These are phyloP conservation scores for Halichondria panicea DNA, from an alignment of 37 sponge, comb jelly and placozoan species.

Conservation along the genomic window DNA sequence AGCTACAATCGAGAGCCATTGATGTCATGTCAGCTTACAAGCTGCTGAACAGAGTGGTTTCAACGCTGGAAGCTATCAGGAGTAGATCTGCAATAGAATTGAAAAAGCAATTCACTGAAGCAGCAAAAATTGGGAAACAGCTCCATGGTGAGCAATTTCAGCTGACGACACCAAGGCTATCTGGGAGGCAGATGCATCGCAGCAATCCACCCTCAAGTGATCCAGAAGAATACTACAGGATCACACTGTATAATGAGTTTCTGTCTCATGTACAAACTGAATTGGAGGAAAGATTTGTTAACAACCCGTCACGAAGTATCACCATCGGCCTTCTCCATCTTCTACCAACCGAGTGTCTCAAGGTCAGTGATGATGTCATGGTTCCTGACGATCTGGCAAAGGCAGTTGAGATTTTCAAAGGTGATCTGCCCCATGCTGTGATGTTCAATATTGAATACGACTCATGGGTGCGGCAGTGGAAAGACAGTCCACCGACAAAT, in stretches of 20 bases:
- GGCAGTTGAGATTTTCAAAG: slow-evolving; percentile 13
- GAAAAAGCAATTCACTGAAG: slow-evolving; percentile 11
- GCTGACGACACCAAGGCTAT: slow-evolving; percentile 31
- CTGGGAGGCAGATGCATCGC: slow-evolving; percentile 47
- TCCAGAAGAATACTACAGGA: slow-evolving; percentile 59
- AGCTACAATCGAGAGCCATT: slow-evolving; percentile 57
- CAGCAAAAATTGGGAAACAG: slow-evolving; percentile 32
- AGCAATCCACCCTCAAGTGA: slow-evolving; percentile 29
- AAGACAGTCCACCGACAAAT: background rate
- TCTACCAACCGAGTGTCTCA: slow-evolving; percentile 41
- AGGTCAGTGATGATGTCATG: background rate
- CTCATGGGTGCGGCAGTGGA: slow-evolving; percentile 30
- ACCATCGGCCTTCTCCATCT: slow-evolving; percentile 40
- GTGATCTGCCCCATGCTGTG: slow-evolving; percentile 17
- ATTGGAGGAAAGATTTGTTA: slow-evolving; percentile 51
- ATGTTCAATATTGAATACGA: slow-evolving; percentile 21
- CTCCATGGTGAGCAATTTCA: slow-evolving; percentile 41
- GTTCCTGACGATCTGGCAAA: slow-evolving; percentile 18
- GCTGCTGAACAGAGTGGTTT: slow-evolving; percentile 10
- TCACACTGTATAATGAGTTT: slow-evolving; percentile 47
- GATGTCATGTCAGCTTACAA: slow-evolving; percentile 65
- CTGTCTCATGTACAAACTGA: slow-evolving; percentile 57
- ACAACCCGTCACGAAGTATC: slow-evolving; percentile 37
- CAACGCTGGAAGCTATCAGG: slow-evolving; percentile 34
- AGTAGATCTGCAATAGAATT: slow-evolving; percentile 19